Conservation (phyloP, 64 coral and sea anemone genomes). For the Porites lutea region DNA sequence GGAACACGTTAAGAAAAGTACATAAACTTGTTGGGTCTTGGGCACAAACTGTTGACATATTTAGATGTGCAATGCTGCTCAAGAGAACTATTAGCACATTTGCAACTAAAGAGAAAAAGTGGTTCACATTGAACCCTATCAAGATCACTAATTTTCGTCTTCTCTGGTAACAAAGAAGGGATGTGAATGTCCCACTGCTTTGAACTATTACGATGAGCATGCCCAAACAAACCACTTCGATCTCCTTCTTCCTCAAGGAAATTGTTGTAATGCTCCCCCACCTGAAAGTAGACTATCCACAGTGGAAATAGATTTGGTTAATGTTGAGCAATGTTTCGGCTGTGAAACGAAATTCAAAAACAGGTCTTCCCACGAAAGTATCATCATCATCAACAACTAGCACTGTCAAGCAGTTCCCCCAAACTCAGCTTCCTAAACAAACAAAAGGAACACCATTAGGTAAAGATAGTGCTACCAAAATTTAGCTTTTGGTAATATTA, state of each 20-base stretch:
- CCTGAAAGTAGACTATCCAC: background rate
- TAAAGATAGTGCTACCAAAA: too few species aligned
- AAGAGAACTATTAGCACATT: slow-evolving; percentile 50
- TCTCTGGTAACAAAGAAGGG: slow-evolving; percentile 36
- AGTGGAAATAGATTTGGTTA: slow-evolving; percentile 2
- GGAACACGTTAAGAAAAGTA: slow-evolving; percentile 34
- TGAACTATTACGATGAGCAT: slow-evolving; percentile 49
- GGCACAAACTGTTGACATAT: slow-evolving; percentile 67
- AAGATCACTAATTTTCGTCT: background rate
- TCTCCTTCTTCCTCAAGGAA: slow-evolving; percentile 26
- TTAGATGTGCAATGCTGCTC: slow-evolving; percentile 54
- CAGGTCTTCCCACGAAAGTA: background rate
- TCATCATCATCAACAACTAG: background rate
- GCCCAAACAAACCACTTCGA: slow-evolving; percentile 56
- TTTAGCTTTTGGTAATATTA: too few species aligned
- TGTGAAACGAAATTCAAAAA: too few species aligned
- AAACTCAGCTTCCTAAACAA: too few species aligned
- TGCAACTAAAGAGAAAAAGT: slow-evolving; percentile 10
- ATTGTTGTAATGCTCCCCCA: slow-evolving; percentile 25
- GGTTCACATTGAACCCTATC: slow-evolving; percentile 55
- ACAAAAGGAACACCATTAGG: too few species aligned
- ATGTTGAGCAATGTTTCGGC: too few species aligned
- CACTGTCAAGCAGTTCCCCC: background rate
- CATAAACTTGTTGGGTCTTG: slow-evolving; percentile 19
- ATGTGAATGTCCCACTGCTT: slow-evolving; percentile 59